These are phyloP conservation scores for Dryoscopus gambensis DNA, from an alignment of 2,113 vertebrate species.

Conservation along the genomic window DNA sequence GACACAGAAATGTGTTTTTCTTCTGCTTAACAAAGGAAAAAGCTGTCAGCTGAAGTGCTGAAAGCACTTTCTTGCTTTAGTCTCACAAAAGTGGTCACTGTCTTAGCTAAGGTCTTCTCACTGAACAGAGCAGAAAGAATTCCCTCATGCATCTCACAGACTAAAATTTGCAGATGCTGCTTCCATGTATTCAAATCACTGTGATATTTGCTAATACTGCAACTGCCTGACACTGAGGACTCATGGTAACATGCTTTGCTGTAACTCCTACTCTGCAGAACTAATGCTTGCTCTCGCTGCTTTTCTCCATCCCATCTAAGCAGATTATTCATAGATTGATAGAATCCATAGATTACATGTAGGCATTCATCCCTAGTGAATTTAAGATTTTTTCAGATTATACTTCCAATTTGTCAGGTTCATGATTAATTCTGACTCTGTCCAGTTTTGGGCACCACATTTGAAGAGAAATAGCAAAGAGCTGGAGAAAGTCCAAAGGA, in stretches of 20 bases:
- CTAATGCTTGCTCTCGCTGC: neutral
- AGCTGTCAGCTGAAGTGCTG: neutral
- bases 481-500: neutral
- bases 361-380: neutral
- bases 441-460: neutral
- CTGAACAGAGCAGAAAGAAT: neutral
- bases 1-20: neutral
- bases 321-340: neutral
- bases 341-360: neutral
- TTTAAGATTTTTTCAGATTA: neutral
- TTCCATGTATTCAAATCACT: neutral
- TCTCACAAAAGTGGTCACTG: neutral
- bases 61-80: neutral
- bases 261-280: neutral
- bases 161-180: neutral
- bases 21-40: neutral
- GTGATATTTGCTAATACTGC: neutral
- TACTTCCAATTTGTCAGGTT: neutral
- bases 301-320: neutral
- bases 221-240: neutral
- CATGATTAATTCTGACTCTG: neutral
- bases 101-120: neutral
- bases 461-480: neutral
- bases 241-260: neutral
- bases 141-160: neutral